Evolutionary conservation across 1,140 invertebrate species (phyloP), one percentile per base, ranked within the genome.

Genomic region (Octopus sinensis): DNA sequence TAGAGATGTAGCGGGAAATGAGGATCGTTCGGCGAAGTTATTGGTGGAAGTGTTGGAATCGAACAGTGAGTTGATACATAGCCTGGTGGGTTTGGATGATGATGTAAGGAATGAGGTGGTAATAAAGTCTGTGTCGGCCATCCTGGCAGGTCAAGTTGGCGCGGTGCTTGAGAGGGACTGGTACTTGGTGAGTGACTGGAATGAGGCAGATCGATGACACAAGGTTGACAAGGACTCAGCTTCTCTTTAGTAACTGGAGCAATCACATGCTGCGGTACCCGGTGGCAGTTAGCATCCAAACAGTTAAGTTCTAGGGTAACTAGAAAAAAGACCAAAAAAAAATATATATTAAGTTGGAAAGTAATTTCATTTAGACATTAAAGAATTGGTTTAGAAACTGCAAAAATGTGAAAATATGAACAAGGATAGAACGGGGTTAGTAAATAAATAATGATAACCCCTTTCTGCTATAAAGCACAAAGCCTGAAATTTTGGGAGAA

Each of bases 1-100:
- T 77, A 77, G 13, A 77, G 43, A 53, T 77, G 76, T 43, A 77
- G 5, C 4, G 76, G 76, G 30, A 77, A 77, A 53, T 77, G 76
- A n/a, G 68, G 68, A 30, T 77, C 76, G 76, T 51, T 43, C 17
- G 17, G 76, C 30, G 76, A 52, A 12, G 17, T 13, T 51, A 77
- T 13, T 1, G 76, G 76, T 17, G 76, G 76, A 7, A 77, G 30
- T 6, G 43, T 5, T 6, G 76, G 76, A 12, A 77, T n/a, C 0
- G 76, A 43, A 13, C 30, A 53, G 30, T 51, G 76, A 0, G 76
- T 7, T 53, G 76, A 23, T 6, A 77, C 76, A 17, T 77, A 77
- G 5, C 17, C 30, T 43, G 76, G 76, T 51, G 30, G 76, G 43
- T 43, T 51, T 9, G 30, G 76, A 53, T 77, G 76, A 9, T 17